Conservation (phyloP, 2,797 vertebrate genomes). For the Erpetoichthys calabaricus region DNA sequence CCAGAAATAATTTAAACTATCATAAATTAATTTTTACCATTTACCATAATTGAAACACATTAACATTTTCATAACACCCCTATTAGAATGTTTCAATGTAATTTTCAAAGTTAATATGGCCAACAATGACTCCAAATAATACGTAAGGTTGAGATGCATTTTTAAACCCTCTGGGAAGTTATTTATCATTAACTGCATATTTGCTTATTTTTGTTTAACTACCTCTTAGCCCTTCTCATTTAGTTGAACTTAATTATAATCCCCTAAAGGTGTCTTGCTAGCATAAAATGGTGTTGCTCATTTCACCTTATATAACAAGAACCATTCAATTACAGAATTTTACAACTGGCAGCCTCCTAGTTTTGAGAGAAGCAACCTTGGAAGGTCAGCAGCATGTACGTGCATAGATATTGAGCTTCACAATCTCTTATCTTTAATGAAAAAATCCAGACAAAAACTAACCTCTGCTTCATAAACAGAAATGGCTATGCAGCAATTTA, state of each 20-base stretch:
- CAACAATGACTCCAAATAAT: too few species aligned
- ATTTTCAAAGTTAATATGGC: too few species aligned
- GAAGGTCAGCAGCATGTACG: slow-evolving; percentile 36
- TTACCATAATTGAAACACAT: too few species aligned
- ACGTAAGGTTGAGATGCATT: too few species aligned
- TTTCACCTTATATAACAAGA: background rate
- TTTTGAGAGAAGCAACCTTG: slow-evolving; percentile 36
- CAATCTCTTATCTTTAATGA: slow-evolving; percentile 26
- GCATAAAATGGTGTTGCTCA: background rate
- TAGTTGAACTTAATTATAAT: background rate
- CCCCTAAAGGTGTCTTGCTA: background rate
- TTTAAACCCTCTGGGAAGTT: too few species aligned
- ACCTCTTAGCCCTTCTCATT: background rate
- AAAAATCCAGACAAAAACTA: slow-evolving; percentile 35
- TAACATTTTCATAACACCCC: too few species aligned
- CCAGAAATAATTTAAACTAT: too few species aligned
- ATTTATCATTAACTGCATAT: too few species aligned
- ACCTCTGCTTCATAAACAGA: slow-evolving; percentile 23
- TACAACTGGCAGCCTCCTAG: background rate
- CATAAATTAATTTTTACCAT: too few species aligned
- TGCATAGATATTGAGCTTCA: slow-evolving; percentile 53
- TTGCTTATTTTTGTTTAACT: too few species aligned
- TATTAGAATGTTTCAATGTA: too few species aligned
- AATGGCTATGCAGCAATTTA: slow-evolving; percentile 26
- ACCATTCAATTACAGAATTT: background rate